Conservation (phyloP, 2,888 invertebrate species). For the Sacculina carcini region DNA sequence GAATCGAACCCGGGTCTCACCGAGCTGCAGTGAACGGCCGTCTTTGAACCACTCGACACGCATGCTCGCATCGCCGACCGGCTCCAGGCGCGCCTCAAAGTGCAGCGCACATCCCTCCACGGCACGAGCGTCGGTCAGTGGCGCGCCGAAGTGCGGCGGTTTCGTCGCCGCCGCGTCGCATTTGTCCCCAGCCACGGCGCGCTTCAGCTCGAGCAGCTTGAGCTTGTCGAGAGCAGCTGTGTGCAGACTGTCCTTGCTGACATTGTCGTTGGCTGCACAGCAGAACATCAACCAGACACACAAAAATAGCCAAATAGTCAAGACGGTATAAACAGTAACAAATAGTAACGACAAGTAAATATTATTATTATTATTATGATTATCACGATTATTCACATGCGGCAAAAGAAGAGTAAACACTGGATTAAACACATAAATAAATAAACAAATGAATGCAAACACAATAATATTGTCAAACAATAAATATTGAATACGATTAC, state of each 20-base stretch:
- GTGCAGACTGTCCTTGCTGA: slow-evolving; percentile 57
- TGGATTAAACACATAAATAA: too few species aligned
- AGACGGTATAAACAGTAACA: too few species aligned
- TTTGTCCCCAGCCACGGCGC: slow-evolving; percentile 41
- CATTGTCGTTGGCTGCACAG: slow-evolving; percentile 34
- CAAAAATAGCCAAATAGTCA: too few species aligned
- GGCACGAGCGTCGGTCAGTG: slow-evolving; percentile 55
- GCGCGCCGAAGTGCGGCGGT: slow-evolving; percentile 79
- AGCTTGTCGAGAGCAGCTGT: slow-evolving; percentile 66
- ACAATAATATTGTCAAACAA: too few species aligned
- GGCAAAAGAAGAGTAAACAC: too few species aligned
- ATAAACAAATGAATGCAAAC: too few species aligned
- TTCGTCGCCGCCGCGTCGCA: slow-evolving; percentile 51
- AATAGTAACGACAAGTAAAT: too few species aligned
- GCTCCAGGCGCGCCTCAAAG: slow-evolving; percentile 76
- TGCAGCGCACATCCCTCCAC: slow-evolving; percentile 78
- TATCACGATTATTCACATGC: too few species aligned
- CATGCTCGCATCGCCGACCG: slow-evolving; percentile 75
- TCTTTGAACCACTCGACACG: slow-evolving; percentile 79
- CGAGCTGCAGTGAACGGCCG: slow-evolving; percentile 48
- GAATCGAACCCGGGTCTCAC: too few species aligned
- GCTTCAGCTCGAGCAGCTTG: slow-evolving; percentile 41
- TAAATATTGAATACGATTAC: too few species aligned
- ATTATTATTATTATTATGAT: too few species aligned
- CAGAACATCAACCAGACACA: background rate